Conservation (phyloP, 2,113 vertebrate species). For the Thinocorus orbignyianus region DNA sequence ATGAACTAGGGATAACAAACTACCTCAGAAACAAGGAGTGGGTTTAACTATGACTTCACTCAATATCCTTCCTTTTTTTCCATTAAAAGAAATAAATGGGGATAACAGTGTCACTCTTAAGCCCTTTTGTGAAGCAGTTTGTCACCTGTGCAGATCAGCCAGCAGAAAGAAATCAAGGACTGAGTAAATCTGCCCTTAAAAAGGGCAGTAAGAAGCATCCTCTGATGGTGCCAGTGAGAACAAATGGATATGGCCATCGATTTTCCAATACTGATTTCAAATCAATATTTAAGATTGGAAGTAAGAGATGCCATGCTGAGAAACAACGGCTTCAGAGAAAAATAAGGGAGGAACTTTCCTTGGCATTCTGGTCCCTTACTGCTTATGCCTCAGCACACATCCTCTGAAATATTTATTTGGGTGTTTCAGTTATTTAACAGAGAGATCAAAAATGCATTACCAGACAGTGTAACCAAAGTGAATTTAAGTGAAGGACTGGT, state of each 20-base stretch:
- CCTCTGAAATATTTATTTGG: constrained; percentile 39
- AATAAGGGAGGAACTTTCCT: background rate
- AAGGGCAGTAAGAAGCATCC: background rate
- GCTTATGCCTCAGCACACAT: background rate
- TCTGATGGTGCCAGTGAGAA: background rate
- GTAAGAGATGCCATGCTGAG: background rate
- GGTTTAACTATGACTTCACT: background rate
- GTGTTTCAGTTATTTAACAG: constrained; percentile 31
- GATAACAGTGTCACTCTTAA: background rate
- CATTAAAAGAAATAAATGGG: background rate
- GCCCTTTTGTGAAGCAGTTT: background rate
- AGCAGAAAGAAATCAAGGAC: background rate
- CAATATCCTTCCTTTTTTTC: background rate
- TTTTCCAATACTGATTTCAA: background rate
- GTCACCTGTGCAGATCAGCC: background rate
- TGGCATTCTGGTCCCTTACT: background rate
- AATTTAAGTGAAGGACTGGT: background rate
- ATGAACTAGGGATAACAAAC: background rate
- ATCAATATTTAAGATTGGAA: background rate
- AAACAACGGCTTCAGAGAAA: background rate
- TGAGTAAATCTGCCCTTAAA: background rate
- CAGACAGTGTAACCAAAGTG: background rate
- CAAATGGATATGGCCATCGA: background rate
- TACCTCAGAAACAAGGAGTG: background rate
- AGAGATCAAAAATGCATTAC: constrained; percentile 24